These are phyloP conservation scores for Amyelois transitella DNA, from an alignment of 1,140 invertebrate species.

Conservation along the genomic window DNA sequence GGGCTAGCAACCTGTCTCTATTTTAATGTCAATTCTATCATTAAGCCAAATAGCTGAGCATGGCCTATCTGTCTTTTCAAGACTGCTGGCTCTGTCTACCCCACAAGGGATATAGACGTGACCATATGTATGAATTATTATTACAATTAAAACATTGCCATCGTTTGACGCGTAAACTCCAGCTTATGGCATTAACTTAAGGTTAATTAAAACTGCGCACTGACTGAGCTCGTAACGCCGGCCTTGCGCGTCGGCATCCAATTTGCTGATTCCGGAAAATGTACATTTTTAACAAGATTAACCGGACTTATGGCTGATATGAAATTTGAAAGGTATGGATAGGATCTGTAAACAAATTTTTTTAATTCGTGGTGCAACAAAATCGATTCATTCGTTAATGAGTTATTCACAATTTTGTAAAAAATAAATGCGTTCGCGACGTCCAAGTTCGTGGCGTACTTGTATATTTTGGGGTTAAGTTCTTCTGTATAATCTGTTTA, in stretches of 20 bases:
- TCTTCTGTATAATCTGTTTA: too few species aligned
- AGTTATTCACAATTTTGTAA: too few species aligned
- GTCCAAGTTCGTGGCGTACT: too few species aligned
- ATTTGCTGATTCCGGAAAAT: background rate
- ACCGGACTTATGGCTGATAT: background rate
- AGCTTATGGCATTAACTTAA: background rate
- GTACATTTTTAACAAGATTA: background rate
- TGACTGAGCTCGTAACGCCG: background rate
- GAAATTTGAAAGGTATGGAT: background rate
- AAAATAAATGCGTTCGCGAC: too few species aligned
- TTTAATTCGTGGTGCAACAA: background rate
- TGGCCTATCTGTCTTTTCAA: too few species aligned
- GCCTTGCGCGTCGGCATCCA: background rate
- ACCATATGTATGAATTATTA: background rate
- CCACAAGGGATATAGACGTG: background rate
- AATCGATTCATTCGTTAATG: background rate
- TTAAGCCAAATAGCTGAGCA: too few species aligned
- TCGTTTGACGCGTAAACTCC: background rate
- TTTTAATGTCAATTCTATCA: too few species aligned
- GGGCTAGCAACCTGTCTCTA: too few species aligned
- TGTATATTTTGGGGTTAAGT: too few species aligned
- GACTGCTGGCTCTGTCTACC: too few species aligned
- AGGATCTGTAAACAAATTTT: too few species aligned
- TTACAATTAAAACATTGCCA: background rate
- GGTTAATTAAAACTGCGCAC: background rate